Evolutionary conservation across 2,797 vertebrate species (phyloP).

Genomic region (Hippoglossus hippoglossus): DNA sequence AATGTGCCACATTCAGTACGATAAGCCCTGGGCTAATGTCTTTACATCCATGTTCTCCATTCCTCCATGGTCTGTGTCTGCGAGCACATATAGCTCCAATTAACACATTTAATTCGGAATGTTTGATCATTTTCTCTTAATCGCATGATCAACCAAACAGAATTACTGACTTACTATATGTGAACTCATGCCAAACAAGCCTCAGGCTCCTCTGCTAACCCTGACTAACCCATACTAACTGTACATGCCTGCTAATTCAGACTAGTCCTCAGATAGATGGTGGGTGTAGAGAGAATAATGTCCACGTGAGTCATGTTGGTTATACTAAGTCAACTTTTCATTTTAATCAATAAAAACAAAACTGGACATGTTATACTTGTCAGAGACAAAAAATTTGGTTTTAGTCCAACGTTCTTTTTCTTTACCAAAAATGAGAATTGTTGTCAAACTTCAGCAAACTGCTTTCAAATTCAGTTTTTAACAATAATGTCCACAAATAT

Average conservation of each 20-base stretch:
- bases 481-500: too few species aligned
- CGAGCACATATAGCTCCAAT: slow-evolving; percentile 20
- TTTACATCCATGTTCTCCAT: slow-evolving; percentile 48
- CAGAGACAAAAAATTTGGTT: too few species aligned
- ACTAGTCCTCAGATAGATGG: too few species aligned
- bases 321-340: too few species aligned
- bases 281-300: too few species aligned
- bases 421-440: too few species aligned
- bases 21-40: slow-evolving; percentile 49
- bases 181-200: slow-evolving; percentile 13
- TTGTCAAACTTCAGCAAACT: too few species aligned
- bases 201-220: background rate
- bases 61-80: slow-evolving; percentile 23
- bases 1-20: slow-evolving; percentile 18
- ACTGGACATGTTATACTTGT: too few species aligned
- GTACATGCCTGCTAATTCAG: background rate
- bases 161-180: slow-evolving; percentile 1
- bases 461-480: too few species aligned
- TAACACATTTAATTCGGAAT: slow-evolving; percentile 48
- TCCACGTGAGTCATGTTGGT: too few species aligned
- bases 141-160: slow-evolving; percentile 11
- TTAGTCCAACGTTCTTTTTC: too few species aligned
- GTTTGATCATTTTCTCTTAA: slow-evolving; percentile 31
- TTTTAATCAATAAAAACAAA: too few species aligned
- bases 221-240: background rate